These are phyloP conservation scores for Microcaecilia unicolor DNA, from an alignment of 2,797 vertebrate species.

Conservation along the genomic window DNA sequence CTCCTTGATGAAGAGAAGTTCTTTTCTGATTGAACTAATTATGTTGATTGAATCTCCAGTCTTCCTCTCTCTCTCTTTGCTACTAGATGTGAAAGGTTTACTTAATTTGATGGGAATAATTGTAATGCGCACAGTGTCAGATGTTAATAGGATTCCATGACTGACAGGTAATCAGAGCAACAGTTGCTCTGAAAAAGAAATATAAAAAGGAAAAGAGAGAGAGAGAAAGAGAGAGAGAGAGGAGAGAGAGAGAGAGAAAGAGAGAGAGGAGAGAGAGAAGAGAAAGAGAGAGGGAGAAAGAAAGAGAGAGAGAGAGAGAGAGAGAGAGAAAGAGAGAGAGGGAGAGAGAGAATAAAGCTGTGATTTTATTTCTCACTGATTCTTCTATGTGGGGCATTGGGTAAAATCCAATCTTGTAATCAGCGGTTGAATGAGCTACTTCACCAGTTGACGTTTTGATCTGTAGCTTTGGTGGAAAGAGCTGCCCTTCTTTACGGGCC, in stretches of 20 bases:
- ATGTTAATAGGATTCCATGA: slow-evolving; percentile 66
- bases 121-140: slow-evolving; percentile 80
- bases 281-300: no score
- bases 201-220: no score
- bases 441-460: no score
- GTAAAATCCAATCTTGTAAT: slow-evolving; percentile 61
- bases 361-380: slow-evolving; percentile 69
- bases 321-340: slow-evolving; percentile 73
- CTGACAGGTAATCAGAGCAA: slow-evolving; percentile 82
- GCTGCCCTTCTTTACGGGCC: no score
- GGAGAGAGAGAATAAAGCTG: slow-evolving; percentile 69
- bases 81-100: slow-evolving; percentile 48
- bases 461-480: no score
- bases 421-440: slow-evolving; percentile 35
- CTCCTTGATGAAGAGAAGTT: slow-evolving; percentile 43
- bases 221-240: slow-evolving; percentile 73
- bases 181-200: slow-evolving; percentile 47
- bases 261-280: slow-evolving; percentile 74
- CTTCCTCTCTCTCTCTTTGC: slow-evolving; percentile 3
- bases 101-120: slow-evolving; percentile 72
- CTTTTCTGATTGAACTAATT: slow-evolving; percentile 66
- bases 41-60: slow-evolving; percentile 62
- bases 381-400: slow-evolving; percentile 56
- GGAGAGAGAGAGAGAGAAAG: slow-evolving; percentile 74
- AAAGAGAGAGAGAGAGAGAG: slow-evolving; percentile 75